Percentiles rank a stretch among this genome's conserved stretches.
These are phyloP conservation scores for Paraplagusia blochii DNA, from an alignment of 2,113 vertebrate species.

Conservation along the genomic window DNA sequence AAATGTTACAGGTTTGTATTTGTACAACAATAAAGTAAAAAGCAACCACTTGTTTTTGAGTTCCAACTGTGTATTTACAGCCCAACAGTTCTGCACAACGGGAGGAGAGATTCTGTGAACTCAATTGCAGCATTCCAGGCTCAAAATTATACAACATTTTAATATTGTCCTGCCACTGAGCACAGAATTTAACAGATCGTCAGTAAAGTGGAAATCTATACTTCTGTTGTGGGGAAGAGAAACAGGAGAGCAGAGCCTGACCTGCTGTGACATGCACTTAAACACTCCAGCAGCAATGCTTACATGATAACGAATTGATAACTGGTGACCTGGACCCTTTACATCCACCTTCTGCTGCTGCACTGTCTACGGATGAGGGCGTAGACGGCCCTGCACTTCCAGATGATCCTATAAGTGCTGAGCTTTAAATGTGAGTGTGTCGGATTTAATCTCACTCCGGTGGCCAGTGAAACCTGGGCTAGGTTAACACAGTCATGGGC, in stretches of 20 bases:
- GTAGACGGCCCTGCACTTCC: slow-evolving; percentile 32
- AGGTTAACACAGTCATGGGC: slow-evolving; percentile 59
- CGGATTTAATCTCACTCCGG: slow-evolving; percentile 53
- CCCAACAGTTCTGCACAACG: no score
- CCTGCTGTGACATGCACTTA: slow-evolving; percentile 11
- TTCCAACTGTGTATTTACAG: no score
- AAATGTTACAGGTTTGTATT: no score
- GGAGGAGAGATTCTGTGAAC: no score
- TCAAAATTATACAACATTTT: no score
- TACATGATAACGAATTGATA: slow-evolving; percentile 54
- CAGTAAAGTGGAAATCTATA: background rate
- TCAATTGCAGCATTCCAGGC: no score
- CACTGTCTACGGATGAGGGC: slow-evolving; percentile 54
- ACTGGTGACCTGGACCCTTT: slow-evolving; percentile 47
- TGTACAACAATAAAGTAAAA: no score
- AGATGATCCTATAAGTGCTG: slow-evolving; percentile 60
- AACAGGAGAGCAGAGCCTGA: slow-evolving; percentile 6
- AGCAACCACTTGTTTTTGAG: no score
- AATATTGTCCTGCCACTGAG: no score
- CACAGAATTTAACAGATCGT: background rate
- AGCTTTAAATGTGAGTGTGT: slow-evolving; percentile 40
- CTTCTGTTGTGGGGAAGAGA: background rate
- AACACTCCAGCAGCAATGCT: slow-evolving; percentile 22
- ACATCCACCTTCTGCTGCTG: slow-evolving; percentile 38
- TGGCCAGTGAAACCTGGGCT: slow-evolving; percentile 42